Evolutionary conservation across 2,797 vertebrate genomes (phyloP).

Genomic region (Falco columbarius): DNA sequence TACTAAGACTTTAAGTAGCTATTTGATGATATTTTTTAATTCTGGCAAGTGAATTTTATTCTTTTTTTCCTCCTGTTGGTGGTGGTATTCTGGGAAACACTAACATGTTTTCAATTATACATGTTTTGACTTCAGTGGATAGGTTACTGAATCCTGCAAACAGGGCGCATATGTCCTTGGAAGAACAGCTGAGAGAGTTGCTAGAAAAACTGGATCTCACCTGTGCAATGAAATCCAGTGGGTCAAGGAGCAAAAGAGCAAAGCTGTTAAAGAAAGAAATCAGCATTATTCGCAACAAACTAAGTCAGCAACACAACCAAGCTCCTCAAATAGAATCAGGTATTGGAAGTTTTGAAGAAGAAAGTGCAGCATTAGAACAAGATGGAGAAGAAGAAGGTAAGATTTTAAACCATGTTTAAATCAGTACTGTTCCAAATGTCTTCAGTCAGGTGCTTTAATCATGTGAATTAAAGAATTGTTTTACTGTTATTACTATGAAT

Average conservation of each 20-base stretch:
- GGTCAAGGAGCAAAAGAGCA: conserved; percentile 92
- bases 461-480: neutral
- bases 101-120: neutral
- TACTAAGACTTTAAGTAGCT: neutral
- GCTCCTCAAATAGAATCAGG: conserved; percentile 78
- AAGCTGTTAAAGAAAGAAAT: conserved; percentile 96
- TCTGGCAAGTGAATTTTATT: neutral
- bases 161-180: conserved; percentile 85
- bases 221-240: conserved; percentile 94
- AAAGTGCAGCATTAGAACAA: conserved; percentile 78
- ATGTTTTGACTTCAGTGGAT: conserved; percentile 85
- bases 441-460: neutral
- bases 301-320: conserved; percentile 85
- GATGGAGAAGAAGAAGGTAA: conserved; percentile 88
- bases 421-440: neutral
- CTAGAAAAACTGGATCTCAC: conserved; percentile 95
- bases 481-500: neutral
- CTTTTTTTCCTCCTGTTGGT: neutral
- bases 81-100: neutral
- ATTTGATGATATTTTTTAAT: neutral
- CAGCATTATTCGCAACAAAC: conserved; percentile 85
- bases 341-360: conserved; percentile 78
- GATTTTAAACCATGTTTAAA: conserved; percentile 48
- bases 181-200: conserved; percentile 91
- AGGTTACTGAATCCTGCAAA: conserved; percentile 88